Conservation (phyloP, 1,140 invertebrate genomes). For the Trypoxylus dichotomus region DNA sequence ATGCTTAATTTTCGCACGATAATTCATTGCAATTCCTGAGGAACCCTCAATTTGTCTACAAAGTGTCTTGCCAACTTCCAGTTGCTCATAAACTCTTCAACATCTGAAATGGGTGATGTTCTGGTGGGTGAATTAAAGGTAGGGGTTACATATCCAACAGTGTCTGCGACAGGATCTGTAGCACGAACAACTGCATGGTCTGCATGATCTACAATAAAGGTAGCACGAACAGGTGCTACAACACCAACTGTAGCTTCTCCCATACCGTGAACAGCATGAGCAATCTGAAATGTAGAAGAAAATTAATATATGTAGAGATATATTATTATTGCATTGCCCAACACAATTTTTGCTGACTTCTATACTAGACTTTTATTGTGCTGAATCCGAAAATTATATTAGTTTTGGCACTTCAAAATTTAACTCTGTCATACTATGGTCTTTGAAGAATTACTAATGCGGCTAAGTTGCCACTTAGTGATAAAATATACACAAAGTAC, state of each 20-base stretch:
- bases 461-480: too few species aligned
- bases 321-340: too few species aligned
- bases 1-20: not conserved
- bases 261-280: constrained; percentile 13
- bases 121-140: not conserved
- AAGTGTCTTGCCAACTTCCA: not conserved
- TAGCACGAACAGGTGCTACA: constrained; percentile 23
- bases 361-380: too few species aligned
- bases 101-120: not conserved
- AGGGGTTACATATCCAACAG: constrained; percentile 29
- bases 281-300: constrained; percentile 1
- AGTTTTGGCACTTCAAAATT: too few species aligned
- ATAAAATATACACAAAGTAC: too few species aligned
- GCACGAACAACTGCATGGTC: constrained; percentile 13
- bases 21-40: not conserved
- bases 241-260: constrained; percentile 16
- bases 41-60: not conserved
- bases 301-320: too few species aligned
- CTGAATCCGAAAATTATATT: too few species aligned
- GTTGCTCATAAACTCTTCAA: not conserved
- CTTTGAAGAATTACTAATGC: too few species aligned
- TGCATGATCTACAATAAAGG: constrained; percentile 16
- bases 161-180: constrained; percentile 22
- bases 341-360: too few species aligned
- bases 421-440: too few species aligned